phyloP scores from a whole-genome alignment of 2,797 vertebrate species.

The Calcarius lapponicus region DNA sequence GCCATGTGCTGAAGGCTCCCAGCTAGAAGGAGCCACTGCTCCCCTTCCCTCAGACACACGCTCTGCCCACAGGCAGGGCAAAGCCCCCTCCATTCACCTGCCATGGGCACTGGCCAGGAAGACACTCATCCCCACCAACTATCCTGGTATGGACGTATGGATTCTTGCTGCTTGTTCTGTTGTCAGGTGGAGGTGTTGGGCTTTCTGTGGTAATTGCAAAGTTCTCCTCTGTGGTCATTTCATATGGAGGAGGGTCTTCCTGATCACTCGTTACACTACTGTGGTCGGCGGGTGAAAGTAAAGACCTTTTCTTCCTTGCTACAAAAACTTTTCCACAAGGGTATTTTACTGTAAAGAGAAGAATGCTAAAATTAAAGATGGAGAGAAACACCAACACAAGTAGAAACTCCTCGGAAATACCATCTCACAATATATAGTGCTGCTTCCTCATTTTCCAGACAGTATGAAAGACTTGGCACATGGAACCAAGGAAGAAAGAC shows the following conservation, averaged over 20 bases:
- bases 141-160: constrained; percentile 59
- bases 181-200: background rate
- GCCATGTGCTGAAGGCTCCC: background rate
- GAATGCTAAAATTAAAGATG: background rate
- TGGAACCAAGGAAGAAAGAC: too few species aligned
- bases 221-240: background rate
- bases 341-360: too few species aligned
- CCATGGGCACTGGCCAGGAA: constrained; percentile 83
- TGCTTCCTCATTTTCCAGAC: background rate
- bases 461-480: too few species aligned
- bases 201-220: background rate
- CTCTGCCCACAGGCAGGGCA: background rate
- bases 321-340: constrained; percentile 58
- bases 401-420: background rate
- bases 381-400: background rate
- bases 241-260: background rate
- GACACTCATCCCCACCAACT: constrained; percentile 82
- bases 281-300: background rate
- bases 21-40: background rate
- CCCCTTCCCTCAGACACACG: rapidly evolving
- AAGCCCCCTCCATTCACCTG: constrained; percentile 75
- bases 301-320: constrained; percentile 44
- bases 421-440: background rate
- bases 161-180: background rate
- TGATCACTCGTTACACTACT: background rate